A percentile compares a stretch with the other conserved stretches of the same genome.
phyloP scores from a whole-genome alignment of 1,140 invertebrate species.

The Mizuhopecten yessoensis region DNA sequence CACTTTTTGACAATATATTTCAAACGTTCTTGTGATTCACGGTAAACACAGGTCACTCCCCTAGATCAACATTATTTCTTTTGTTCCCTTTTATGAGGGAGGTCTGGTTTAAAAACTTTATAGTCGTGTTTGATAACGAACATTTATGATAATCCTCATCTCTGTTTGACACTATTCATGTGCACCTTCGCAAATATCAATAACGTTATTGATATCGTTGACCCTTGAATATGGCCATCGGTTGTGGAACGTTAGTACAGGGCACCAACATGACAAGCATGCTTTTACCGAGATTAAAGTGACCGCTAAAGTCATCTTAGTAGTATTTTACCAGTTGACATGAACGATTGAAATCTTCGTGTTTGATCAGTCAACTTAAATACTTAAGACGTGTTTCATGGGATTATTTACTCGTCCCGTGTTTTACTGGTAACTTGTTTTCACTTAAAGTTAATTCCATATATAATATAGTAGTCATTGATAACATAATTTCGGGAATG shows the following conservation, averaged over 20 bases:
- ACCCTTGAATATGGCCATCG: not conserved
- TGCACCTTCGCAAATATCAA: not conserved
- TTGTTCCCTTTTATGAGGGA: not conserved
- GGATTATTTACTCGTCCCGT: no score
- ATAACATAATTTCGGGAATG: no score
- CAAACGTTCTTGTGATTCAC: not conserved
- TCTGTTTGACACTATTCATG: constrained; percentile 19
- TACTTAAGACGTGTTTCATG: no score
- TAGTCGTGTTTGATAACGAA: constrained; percentile 28
- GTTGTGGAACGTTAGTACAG: not conserved
- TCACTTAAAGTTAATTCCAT: not conserved
- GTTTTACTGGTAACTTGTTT: not conserved
- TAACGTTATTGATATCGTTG: not conserved
- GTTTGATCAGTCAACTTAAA: no score
- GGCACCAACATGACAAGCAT: no score
- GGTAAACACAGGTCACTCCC: constrained; percentile 2
- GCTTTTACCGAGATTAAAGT: no score
- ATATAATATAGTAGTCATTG: not conserved
- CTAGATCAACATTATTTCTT: not conserved
- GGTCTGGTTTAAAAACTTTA: not conserved
- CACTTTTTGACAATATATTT: not conserved
- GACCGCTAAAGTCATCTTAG: not conserved
- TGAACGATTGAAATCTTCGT: no score
- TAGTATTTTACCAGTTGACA: no score
- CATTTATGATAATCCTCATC: not conserved